Evolutionary conservation across 2,797 vertebrate species (phyloP), one percentile per base, ranked within the genome.

Genomic region (Sebastes elongatus): DNA sequence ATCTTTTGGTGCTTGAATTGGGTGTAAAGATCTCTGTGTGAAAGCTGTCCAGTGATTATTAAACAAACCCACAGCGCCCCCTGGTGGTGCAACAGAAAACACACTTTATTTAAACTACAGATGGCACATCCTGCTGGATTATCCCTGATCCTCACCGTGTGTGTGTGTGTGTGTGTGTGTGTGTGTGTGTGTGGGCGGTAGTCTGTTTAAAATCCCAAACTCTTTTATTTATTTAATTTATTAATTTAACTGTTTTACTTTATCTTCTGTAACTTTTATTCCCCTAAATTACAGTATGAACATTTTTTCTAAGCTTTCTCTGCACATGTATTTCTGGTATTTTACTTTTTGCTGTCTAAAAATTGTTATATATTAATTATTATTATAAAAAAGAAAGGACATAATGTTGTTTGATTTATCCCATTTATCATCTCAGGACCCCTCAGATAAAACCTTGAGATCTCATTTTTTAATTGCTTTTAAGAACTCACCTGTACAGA

Each of bases 101-200:
- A 74, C 75, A 80, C 46, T 52, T 1, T 38, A 61, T 33, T 71
- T 1, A 42, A 63, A 2, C 16, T 11, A 38, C 94, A 96, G 94
- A 94, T 95, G 93, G 94, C 35, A 35, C 85, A 82, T 88, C 89
- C 90, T 89, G 69, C 10, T 76, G 92, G 95, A 95, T 96, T 94
- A 96, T 90, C 88, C 80, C 56, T 65, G 82, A 90, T 84, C 86
- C 84, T 74, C 78, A 23, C 1, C 18, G 20, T 62, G 57, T 33
- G 32, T 33, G 32, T 33, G 9, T 33, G 32, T 33, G 33, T 35
- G 35, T 35, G 35, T 35, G 33, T 11, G 33, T 11, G 33, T 11
- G 32, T 4, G 32, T 32, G 32, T 1, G 32, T 73, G 65, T 72
- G 76, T 56, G 72, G 46, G 16, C 14, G 18, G 18, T 72, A 49